Evolutionary conservation across 2,888 invertebrate genomes (phyloP).

Genomic region (Amiota communis): DNA sequence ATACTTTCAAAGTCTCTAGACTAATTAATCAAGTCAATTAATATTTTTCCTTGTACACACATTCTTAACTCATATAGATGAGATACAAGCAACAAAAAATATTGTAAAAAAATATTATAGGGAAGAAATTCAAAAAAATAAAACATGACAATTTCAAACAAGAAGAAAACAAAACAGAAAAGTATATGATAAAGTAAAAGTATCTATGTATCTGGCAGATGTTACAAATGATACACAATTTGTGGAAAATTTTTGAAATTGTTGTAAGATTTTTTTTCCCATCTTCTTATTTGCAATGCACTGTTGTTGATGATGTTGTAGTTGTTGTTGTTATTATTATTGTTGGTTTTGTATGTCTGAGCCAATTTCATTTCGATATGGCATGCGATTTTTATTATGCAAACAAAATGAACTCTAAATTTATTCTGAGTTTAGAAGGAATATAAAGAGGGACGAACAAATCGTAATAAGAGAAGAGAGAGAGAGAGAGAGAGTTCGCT

Average conservation of each 20-base stretch:
- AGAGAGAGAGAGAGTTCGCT: background rate
- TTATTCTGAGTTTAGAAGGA: background rate
- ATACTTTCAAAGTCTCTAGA: too few species aligned
- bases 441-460: background rate
- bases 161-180: too few species aligned
- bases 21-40: too few species aligned
- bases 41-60: too few species aligned
- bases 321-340: too few species aligned
- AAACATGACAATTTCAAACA: too few species aligned
- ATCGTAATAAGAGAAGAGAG: background rate
- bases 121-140: too few species aligned
- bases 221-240: conserved; percentile 5
- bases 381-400: conserved; percentile 18
- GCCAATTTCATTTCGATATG: conserved; percentile 7
- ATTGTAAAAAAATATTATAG: too few species aligned
- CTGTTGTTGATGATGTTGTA: too few species aligned
- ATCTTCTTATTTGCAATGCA: background rate
- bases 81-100: too few species aligned
- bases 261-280: background rate
- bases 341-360: background rate
- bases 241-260: background rate
- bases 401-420: conserved; percentile 1
- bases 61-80: too few species aligned
- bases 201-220: background rate
- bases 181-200: too few species aligned